Evolutionary conservation across 2,113 vertebrate genomes (phyloP).

Genomic region (Phodopus roborovskii): DNA sequence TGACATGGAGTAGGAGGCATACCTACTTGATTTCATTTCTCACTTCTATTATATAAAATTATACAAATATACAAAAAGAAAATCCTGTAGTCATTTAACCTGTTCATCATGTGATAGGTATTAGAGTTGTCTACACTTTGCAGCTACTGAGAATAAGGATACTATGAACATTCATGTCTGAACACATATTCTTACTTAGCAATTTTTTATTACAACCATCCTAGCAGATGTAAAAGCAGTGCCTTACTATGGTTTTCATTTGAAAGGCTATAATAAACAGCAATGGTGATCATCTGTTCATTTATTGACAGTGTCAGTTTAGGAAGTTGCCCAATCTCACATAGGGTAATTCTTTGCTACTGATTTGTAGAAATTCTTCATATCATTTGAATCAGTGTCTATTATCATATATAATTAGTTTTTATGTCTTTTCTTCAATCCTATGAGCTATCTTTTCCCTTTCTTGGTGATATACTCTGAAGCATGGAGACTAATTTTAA

Average conservation of each 20-base stretch:
- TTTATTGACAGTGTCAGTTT: background rate
- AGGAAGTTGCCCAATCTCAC: background rate
- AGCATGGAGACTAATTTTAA: background rate
- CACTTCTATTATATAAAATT: background rate
- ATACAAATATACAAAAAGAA: background rate
- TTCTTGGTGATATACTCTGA: background rate
- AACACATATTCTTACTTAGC: background rate
- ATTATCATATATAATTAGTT: background rate
- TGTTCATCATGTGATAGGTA: background rate
- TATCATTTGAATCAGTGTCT: background rate
- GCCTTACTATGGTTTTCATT: background rate
- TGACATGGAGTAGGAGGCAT: background rate
- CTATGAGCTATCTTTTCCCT: background rate
- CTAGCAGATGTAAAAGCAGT: background rate
- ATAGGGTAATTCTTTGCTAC: background rate
- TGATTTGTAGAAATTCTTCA: constrained; percentile 13
- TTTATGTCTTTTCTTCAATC: background rate
- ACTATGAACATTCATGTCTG: background rate
- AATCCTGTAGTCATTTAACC: background rate
- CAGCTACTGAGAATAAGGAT: background rate
- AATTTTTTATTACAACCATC: background rate
- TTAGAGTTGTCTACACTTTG: background rate
- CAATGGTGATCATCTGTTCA: background rate
- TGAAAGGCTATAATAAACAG: background rate
- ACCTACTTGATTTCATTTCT: constrained; percentile 27